phyloP scores from a whole-genome alignment of 2,888 invertebrate species.

The Agonopterix heracliana region DNA sequence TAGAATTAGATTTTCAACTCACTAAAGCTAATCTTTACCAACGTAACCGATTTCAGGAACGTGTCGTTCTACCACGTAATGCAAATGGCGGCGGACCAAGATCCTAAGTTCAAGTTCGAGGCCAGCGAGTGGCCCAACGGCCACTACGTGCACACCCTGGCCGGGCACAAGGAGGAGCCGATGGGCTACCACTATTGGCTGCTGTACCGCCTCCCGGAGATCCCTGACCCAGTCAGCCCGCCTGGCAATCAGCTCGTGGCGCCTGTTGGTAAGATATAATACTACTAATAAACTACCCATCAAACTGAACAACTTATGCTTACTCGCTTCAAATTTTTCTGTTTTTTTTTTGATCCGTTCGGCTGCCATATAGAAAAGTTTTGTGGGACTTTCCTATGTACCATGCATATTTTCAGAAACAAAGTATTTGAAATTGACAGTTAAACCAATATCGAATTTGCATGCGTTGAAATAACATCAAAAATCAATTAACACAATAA shows the following conservation, averaged over 20 bases:
- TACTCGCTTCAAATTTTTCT: neutral
- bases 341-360: too few relatives aligned
- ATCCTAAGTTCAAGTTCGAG: slow-evolving; percentile 83
- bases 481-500: too few relatives aligned
- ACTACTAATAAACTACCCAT: neutral
- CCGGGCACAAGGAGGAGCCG: slow-evolving; percentile 86
- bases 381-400: too few relatives aligned
- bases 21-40: too few relatives aligned
- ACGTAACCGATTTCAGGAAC: slow-evolving; percentile 53
- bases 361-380: too few relatives aligned
- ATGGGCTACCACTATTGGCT: slow-evolving; percentile 94
- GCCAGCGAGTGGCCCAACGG: slow-evolving; percentile 95
- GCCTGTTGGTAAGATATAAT: slow-evolving; percentile 82
- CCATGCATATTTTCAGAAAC: too few relatives aligned
- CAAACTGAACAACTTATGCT: neutral
- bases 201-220: slow-evolving; percentile 86
- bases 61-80: slow-evolving; percentile 83
- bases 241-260: slow-evolving; percentile 92
- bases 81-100: slow-evolving; percentile 89
- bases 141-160: slow-evolving; percentile 92
- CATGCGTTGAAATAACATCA: too few relatives aligned
- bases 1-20: too few relatives aligned
- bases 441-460: too few relatives aligned
- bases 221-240: slow-evolving; percentile 86
- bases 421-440: too few relatives aligned